Evolutionary conservation across 2,113 vertebrate species (phyloP).

Genomic region (Apaloderma vittatum): DNA sequence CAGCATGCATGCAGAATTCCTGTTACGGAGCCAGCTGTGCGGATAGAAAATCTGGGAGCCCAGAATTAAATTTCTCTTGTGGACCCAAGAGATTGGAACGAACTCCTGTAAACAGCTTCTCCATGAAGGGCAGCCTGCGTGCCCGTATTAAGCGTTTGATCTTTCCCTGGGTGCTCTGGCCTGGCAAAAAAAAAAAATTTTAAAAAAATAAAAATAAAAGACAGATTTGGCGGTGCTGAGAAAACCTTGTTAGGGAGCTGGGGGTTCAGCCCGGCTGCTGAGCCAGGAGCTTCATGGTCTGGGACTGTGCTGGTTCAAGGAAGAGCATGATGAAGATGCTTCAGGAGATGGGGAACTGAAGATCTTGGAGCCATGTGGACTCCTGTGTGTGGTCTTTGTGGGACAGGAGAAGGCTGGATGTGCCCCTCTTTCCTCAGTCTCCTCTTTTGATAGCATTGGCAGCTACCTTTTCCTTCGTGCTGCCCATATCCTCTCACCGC

Average conservation of each 20-base stretch:
- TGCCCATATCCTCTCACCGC: fast-evolving
- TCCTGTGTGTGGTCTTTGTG: fast-evolving
- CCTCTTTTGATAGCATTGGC: fast-evolving
- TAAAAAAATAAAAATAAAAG: no score
- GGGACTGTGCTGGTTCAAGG: neutral
- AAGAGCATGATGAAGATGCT: neutral
- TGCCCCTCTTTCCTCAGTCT: neutral
- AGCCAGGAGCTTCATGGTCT: neutral
- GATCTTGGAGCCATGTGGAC: neutral
- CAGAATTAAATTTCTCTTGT: conserved; percentile 7
- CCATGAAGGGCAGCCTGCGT: neutral
- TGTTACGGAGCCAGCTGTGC: conserved; percentile 25
- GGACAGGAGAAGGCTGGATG: neutral
- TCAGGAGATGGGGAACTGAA: neutral
- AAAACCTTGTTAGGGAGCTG: neutral
- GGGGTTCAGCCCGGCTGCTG: neutral
- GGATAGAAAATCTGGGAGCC: conserved; percentile 24
- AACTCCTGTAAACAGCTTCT: neutral
- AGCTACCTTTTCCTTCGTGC: neutral
- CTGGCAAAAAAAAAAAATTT: neutral
- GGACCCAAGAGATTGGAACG: conserved; percentile 12
- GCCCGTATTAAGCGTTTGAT: neutral
- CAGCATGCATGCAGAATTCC: conserved; percentile 44
- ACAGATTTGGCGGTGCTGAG: neutral
- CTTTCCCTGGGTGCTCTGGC: neutral